Base-by-base conservation (phyloP, 2,797 vertebrate genomes). In the Avahi laniger region DNA sequence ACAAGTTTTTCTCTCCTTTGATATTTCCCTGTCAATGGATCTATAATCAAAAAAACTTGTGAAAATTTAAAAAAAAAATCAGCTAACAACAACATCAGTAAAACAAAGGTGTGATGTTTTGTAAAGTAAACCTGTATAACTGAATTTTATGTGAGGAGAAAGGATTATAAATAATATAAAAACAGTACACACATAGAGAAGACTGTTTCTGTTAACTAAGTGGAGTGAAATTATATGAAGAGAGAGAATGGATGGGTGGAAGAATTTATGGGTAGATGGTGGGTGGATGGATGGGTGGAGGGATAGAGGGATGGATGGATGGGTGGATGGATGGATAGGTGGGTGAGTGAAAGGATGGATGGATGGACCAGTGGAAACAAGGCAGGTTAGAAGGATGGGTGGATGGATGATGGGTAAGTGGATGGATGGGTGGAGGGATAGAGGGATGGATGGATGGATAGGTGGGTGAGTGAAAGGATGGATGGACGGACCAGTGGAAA, bases 1-100 rank as follows among this genome's bases (percentile, higher is more conserved):
- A 80, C 5, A 54, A 43, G 11, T 48, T 69, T 91, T 41, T 89
- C 24, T 92, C 43, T 81, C 57, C 63, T 67, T 59, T 69, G 69
- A 48, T 41, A 73, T 41, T 86, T 92, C 54, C 6, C 15, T 46
- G 9, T 70, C 35, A n/a, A n/a, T 9, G 46, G 4, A 26, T 48
- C 46, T 86, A 33, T 59, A 7, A 76, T 76, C 48, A 79, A 52
- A 65, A 80, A 46, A 78, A 35, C n/a, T 61, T 43, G 41, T 43
- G 41, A 43, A 43, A 43, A 43, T 43, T 43, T 43, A 43, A 81
- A 72, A 63, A 20, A n/a, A 85, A 63, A 30, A 33, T 70, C 13
- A 30, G 1, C 69, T 73, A 85, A 69, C 57, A 80, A 14, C 6
- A 63, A 30, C 30, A 79, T 22, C 33, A n/a, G 1, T 65, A 59